These are phyloP conservation scores for Epinephelus lanceolatus DNA, from an alignment of 2,113 vertebrate species.

Conservation along the genomic window DNA sequence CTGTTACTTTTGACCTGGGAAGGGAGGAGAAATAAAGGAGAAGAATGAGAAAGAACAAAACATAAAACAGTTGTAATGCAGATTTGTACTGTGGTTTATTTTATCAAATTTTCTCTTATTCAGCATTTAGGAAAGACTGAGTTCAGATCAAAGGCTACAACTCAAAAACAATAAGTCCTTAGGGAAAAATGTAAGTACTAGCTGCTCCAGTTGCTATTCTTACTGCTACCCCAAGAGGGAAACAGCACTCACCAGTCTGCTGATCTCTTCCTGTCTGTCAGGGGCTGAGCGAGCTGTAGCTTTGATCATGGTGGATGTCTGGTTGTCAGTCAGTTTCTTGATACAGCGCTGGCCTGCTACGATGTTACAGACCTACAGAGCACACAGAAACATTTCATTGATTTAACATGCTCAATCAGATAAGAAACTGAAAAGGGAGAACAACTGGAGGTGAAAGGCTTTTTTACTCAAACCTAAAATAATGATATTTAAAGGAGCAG, in stretches of 20 bases:
- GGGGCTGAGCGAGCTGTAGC: conserved; percentile 97
- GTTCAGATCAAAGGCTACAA: not conserved
- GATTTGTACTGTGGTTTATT: not conserved
- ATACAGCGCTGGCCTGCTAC: conserved; percentile 98
- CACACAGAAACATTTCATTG: not conserved
- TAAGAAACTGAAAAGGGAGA: not conserved
- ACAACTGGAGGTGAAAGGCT: not conserved
- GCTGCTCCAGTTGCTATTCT: not conserved
- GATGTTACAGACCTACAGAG: conserved; percentile 96
- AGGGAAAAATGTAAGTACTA: not conserved
- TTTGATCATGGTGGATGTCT: conserved; percentile 99
- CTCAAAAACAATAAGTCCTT: not conserved
- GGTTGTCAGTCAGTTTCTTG: conserved; percentile 99
- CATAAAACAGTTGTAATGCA: not conserved
- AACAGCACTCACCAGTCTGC: conserved; percentile 91
- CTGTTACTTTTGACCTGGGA: conserved; percentile 97
- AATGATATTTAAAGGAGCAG: not conserved
- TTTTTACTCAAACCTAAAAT: not conserved
- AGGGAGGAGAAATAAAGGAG: not conserved
- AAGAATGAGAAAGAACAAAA: not conserved
- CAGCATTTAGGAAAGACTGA: not conserved
- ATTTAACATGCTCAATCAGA: not conserved
- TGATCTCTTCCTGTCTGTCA: conserved; percentile 98
- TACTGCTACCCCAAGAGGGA: not conserved
- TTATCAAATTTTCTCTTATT: not conserved